Percentiles rank a stretch among this genome's conserved stretches.
Evolutionary conservation across 2,113 vertebrate genomes (phyloP).

Genomic region (Myotis lucifugus): DNA sequence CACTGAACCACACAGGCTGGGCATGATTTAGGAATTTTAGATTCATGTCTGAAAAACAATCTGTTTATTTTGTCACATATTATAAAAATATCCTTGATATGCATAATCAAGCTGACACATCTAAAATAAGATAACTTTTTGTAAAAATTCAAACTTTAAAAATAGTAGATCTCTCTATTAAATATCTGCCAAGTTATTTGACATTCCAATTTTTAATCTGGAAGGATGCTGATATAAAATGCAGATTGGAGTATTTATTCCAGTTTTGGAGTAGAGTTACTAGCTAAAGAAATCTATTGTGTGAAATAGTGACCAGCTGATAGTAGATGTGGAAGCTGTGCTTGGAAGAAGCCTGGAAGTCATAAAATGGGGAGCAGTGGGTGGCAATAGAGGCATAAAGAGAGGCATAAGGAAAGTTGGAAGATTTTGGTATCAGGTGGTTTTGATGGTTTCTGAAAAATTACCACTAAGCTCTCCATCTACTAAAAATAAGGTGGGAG

Average conservation of each 20-base stretch:
- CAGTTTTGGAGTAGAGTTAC: neutral
- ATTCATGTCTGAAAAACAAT: neutral
- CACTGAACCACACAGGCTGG: too few relatives aligned
- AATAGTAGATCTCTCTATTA: neutral
- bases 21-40: neutral
- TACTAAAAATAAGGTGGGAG: neutral
- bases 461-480: neutral
- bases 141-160: neutral
- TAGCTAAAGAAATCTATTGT: neutral
- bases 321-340: neutral
- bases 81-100: conserved; percentile 22
- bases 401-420: neutral
- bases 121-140: neutral
- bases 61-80: neutral
- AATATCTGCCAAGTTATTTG: conserved; percentile 12
- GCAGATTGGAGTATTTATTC: neutral
- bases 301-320: neutral
- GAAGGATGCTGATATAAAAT: neutral
- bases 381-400: neutral
- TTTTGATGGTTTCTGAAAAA: neutral
- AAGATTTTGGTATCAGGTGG: neutral
- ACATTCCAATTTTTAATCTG: conserved; percentile 21
- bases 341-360: neutral
- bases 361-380: neutral
- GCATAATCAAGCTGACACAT: neutral